These are phyloP conservation scores for Illadopsis cleaveri DNA, from an alignment of 2,113 vertebrate species.

Conservation along the genomic window DNA sequence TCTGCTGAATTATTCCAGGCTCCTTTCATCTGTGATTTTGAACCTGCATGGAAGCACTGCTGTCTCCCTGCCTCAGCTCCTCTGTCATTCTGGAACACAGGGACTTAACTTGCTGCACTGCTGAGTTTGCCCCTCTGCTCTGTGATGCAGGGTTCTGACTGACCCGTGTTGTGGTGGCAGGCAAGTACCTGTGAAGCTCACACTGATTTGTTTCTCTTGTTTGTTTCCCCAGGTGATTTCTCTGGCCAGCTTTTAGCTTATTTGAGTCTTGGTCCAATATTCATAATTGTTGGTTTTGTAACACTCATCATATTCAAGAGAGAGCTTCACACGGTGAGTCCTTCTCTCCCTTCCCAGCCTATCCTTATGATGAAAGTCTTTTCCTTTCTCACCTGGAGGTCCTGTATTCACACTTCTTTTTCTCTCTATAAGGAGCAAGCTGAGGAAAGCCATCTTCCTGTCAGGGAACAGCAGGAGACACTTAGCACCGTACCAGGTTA, in stretches of 20 bases:
- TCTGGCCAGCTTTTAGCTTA: slow-evolving; percentile 92
- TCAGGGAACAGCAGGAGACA: slow-evolving; percentile 3
- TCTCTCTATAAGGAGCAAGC: not conserved
- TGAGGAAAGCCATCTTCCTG: not conserved
- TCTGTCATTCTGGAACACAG: not conserved
- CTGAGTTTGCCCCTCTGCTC: not conserved
- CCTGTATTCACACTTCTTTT: not conserved
- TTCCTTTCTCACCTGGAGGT: not conserved
- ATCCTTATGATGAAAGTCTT: not conserved
- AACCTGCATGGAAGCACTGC: not conserved
- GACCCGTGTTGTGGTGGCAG: not conserved
- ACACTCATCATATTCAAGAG: slow-evolving; percentile 98
- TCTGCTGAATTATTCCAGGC: not conserved
- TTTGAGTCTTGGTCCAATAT: slow-evolving; percentile 90
- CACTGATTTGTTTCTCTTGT: slow-evolving; percentile 20
- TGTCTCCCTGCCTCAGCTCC: not conserved
- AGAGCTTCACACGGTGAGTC: slow-evolving; percentile 95
- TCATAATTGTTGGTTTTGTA: slow-evolving; percentile 91
- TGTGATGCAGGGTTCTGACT: not conserved
- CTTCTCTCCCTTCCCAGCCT: not conserved
- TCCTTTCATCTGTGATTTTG: not conserved
- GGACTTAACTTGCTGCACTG: not conserved
- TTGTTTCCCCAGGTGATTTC: slow-evolving; percentile 83
- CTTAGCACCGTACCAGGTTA: not conserved
- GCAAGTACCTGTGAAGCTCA: not conserved